A percentile compares a stretch with the other conserved stretches of the same genome.
phyloP scores from a whole-genome alignment of 1,140 invertebrate genomes.

The Apis florea region DNA sequence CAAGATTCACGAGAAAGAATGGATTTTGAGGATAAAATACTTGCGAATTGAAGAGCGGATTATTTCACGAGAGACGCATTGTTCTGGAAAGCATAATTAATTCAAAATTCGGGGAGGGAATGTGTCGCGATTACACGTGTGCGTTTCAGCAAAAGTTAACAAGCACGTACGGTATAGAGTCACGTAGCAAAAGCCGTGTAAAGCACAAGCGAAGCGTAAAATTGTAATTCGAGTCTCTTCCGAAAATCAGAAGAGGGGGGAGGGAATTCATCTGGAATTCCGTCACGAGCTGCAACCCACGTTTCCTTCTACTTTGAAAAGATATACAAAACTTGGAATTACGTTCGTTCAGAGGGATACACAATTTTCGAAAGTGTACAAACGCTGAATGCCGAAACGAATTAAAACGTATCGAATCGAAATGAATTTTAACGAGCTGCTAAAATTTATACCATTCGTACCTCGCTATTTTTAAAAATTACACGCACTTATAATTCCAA shows the following conservation, averaged over 20 bases:
- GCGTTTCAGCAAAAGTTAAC: background rate
- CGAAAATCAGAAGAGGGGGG: background rate
- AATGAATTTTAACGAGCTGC: background rate
- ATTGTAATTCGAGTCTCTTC: conserved; percentile 5
- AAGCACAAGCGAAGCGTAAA: conserved; percentile 22
- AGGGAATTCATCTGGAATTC: conserved; percentile 21
- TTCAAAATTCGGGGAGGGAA: too few species aligned
- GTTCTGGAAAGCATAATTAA: too few species aligned
- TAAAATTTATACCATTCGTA: too few species aligned
- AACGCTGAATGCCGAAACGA: too few species aligned
- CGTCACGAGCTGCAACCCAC: conserved; percentile 16
- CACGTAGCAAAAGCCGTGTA: background rate
- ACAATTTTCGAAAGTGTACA: too few species aligned
- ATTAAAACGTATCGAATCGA: background rate
- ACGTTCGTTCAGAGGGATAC: background rate
- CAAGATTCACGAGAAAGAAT: background rate
- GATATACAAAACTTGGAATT: conserved; percentile 34
- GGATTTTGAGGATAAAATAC: background rate
- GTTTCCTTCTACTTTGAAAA: conserved; percentile 19
- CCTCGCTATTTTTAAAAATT: too few species aligned
- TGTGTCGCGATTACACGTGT: background rate
- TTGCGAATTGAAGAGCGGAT: too few species aligned
- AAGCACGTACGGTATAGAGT: conserved; percentile 16
- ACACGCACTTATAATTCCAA: too few species aligned
- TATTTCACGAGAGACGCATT: too few species aligned